These are phyloP conservation scores for Drosophila nigrodunni DNA, from an alignment of 1,140 invertebrate genomes.

Conservation along the genomic window DNA sequence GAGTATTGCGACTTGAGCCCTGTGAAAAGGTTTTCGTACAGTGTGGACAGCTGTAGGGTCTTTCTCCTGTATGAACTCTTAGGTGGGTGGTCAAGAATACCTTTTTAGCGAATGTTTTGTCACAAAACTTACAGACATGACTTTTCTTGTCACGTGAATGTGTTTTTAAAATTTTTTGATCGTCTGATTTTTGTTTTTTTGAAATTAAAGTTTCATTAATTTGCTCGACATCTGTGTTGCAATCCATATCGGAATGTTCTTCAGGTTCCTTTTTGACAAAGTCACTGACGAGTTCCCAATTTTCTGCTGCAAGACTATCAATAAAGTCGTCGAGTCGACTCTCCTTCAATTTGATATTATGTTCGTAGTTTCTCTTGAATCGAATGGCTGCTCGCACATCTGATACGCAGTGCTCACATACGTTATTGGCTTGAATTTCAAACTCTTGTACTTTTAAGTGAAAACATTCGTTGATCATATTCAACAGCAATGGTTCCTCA, in stretches of 20 bases:
- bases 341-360: not conserved
- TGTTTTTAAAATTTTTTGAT: not conserved
- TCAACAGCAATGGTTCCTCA: not conserved
- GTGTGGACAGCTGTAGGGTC: not conserved
- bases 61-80: not conserved
- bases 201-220: not conserved
- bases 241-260: not conserved
- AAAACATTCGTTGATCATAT: conserved; percentile 1
- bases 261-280: not conserved
- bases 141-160: not conserved
- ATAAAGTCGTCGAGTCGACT: not conserved
- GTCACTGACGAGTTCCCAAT: not conserved
- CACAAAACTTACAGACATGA: not conserved
- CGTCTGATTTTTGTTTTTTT: not conserved
- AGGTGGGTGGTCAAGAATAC: not conserved
- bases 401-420: not conserved
- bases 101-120: not conserved
- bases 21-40: not conserved
- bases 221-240: not conserved
- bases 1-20: not conserved
- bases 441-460: not conserved
- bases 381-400: conserved; percentile 3
- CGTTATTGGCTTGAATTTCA: not conserved
- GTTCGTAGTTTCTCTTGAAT: not conserved
- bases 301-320: not conserved